These are phyloP conservation scores for Tyria jacobaeae DNA, from an alignment of 2,888 invertebrate species.

Conservation along the genomic window DNA sequence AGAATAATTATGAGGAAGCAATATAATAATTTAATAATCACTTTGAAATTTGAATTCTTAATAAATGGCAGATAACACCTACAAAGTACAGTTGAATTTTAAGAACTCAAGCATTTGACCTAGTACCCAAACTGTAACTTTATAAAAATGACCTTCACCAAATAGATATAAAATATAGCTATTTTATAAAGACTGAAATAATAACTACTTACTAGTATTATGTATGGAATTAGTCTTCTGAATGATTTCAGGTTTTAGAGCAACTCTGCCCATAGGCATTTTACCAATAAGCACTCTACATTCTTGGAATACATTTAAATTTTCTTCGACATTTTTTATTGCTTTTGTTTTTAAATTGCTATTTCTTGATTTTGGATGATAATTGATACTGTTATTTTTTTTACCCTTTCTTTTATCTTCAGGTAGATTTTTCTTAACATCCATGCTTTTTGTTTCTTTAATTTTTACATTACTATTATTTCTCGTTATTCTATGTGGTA, in stretches of 20 bases:
- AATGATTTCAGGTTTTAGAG: neutral
- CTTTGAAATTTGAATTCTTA: too few relatives aligned
- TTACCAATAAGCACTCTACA: neutral
- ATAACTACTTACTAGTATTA: neutral
- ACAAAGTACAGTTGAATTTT: too few relatives aligned
- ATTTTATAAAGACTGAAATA: neutral
- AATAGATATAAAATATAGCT: too few relatives aligned
- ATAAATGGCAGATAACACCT: too few relatives aligned
- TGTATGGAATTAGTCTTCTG: neutral
- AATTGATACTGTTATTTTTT: neutral
- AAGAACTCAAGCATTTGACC: too few relatives aligned
- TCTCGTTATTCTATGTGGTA: neutral
- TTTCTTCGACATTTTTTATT: neutral
- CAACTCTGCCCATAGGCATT: neutral
- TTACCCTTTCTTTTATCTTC: neutral
- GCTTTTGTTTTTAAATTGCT: neutral
- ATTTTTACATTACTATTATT: neutral
- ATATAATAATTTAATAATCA: too few relatives aligned
- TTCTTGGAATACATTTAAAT: neutral
- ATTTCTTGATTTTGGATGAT: neutral
- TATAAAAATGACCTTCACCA: too few relatives aligned
- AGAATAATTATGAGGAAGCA: too few relatives aligned
- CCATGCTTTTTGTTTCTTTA: neutral
- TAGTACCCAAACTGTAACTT: too few relatives aligned
- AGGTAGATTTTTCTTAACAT: neutral